These are phyloP conservation scores for Acridotheres tristis DNA, from an alignment of 2,797 vertebrate genomes.

Conservation along the genomic window DNA sequence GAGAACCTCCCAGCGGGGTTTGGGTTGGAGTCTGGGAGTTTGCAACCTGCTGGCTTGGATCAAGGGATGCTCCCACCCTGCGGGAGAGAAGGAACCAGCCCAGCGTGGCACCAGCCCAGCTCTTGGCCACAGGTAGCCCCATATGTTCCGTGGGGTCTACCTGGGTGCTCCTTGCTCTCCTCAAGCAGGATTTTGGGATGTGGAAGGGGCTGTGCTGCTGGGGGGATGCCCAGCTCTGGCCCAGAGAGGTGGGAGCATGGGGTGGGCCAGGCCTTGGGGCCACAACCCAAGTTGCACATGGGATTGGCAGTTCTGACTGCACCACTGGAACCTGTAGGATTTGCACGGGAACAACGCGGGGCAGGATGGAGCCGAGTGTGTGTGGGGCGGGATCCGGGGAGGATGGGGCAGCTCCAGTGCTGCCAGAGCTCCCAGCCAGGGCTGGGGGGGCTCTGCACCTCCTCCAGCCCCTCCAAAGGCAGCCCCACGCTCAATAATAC, in stretches of 20 bases:
- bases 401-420: background rate
- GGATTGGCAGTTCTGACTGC: background rate
- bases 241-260: background rate
- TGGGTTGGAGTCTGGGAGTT: background rate
- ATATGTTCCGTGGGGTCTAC: background rate
- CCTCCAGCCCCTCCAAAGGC: background rate
- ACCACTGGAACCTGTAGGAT: conserved; percentile 52
- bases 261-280: background rate
- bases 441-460: background rate
- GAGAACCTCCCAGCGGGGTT: rapidly evolving
- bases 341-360: background rate
- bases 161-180: background rate
- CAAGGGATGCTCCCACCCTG: background rate
- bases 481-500: background rate
- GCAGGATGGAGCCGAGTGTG: background rate
- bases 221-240: rapidly evolving
- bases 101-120: background rate
- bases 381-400: too few species aligned
- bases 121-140: conserved; percentile 68
- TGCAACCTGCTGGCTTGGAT: background rate
- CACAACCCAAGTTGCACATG: background rate
- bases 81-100: background rate
- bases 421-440: background rate
- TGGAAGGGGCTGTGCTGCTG: background rate
- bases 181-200: background rate